These are phyloP conservation scores for Huso huso DNA, from an alignment of 2,797 vertebrate species.

Conservation along the genomic window DNA sequence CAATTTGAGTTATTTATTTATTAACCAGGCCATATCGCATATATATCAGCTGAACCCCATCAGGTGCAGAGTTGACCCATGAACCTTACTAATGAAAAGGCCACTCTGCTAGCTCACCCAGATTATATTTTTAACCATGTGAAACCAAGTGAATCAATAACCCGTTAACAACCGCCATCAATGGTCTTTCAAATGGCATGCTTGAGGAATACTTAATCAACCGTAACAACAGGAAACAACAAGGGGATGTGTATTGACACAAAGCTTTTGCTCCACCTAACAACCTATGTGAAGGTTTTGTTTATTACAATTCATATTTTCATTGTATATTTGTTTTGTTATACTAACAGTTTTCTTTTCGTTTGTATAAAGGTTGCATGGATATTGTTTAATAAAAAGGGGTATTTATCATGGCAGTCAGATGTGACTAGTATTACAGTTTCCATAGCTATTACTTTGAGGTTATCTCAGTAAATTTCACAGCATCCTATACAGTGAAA, in stretches of 20 bases:
- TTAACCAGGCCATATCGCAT: background rate
- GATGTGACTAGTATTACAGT: constrained; percentile 20
- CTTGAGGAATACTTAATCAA: background rate
- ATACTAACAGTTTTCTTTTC: too few species aligned
- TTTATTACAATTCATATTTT: too few species aligned
- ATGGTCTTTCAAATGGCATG: background rate
- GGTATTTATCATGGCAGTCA: constrained; percentile 51
- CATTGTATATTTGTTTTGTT: too few species aligned
- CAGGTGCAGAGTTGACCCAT: background rate
- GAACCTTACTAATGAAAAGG: background rate
- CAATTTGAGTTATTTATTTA: background rate
- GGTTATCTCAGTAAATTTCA: too few species aligned
- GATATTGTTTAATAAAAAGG: too few species aligned
- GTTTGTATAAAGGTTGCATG: too few species aligned
- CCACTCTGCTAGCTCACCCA: background rate
- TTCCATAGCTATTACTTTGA: too few species aligned
- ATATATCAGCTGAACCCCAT: background rate
- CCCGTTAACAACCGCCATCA: background rate
- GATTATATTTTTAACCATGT: background rate
- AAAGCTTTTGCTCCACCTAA: too few species aligned
- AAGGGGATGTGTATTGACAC: background rate
- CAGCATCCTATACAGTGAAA: too few species aligned
- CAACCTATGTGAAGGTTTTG: too few species aligned
- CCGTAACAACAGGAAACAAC: background rate
- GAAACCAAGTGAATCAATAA: background rate